Conservation (phyloP, 2,113 vertebrate genomes). For the Takifugu flavidus region DNA sequence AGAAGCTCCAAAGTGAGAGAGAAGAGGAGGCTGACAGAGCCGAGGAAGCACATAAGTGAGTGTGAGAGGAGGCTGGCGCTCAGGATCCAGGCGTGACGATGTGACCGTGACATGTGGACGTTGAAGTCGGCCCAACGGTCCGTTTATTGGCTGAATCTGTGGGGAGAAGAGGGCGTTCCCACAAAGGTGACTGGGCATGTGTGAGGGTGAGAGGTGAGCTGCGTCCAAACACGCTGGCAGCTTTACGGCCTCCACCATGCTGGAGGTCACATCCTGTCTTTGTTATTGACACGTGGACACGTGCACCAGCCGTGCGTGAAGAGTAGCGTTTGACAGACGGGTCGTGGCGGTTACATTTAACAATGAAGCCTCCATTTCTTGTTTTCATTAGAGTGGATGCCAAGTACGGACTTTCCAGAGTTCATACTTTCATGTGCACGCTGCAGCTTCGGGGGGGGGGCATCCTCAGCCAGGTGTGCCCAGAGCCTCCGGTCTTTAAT, state of each 20-base stretch:
- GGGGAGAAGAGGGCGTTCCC: neutral
- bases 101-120: constrained; percentile 33
- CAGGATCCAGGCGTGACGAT: constrained; percentile 26
- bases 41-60: constrained; percentile 15
- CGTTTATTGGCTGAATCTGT: neutral
- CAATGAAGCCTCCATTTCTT: too few species aligned
- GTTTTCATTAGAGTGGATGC: too few species aligned
- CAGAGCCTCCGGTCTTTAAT: too few species aligned
- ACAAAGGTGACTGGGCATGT: constrained; percentile 34
- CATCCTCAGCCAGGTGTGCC: neutral
- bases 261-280: constrained; percentile 60
- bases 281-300: constrained; percentile 46
- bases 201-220: constrained; percentile 49
- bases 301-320: constrained; percentile 20
- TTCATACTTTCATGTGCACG: too few species aligned
- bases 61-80: constrained; percentile 28
- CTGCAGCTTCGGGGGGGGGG: neutral
- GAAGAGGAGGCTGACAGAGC: constrained; percentile 16
- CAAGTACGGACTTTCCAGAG: too few species aligned
- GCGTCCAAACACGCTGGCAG: constrained; percentile 47
- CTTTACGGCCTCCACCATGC: constrained; percentile 54
- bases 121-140: too few species aligned
- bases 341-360: neutral
- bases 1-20: constrained; percentile 35
- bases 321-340: constrained; percentile 24